phyloP scores from a whole-genome alignment of 2,888 invertebrate genomes.

The Drosophila flavopinicola region DNA sequence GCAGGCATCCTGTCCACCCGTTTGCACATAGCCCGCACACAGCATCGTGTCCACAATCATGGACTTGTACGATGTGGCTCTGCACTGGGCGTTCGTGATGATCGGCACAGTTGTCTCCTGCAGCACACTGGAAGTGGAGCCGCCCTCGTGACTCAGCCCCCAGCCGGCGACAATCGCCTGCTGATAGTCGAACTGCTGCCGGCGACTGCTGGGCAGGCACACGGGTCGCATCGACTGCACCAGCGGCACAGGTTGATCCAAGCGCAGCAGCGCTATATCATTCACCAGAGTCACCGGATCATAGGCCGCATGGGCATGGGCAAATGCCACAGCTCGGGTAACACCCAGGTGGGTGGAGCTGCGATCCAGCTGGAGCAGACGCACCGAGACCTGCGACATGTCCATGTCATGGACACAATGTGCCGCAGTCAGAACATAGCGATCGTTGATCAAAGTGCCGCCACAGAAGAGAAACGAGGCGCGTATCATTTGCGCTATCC shows the following conservation, averaged over 20 bases:
- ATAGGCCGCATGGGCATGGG: slow-evolving; percentile 71
- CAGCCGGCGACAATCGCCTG: slow-evolving; percentile 82
- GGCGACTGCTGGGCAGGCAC: slow-evolving; percentile 75
- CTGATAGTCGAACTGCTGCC: slow-evolving; percentile 77
- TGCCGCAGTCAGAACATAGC: slow-evolving; percentile 82
- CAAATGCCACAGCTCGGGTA: slow-evolving; percentile 68
- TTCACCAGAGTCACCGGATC: slow-evolving; percentile 75
- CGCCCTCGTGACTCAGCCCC: slow-evolving; percentile 78
- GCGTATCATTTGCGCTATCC: slow-evolving; percentile 82
- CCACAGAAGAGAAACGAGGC: slow-evolving; percentile 79
- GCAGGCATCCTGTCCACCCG: slow-evolving; percentile 83
- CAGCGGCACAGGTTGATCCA: slow-evolving; percentile 75
- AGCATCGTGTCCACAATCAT: slow-evolving; percentile 83
- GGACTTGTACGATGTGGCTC: slow-evolving; percentile 76
- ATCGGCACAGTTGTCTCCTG: slow-evolving; percentile 82
- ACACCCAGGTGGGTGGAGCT: slow-evolving; percentile 68
- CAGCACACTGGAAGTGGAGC: slow-evolving; percentile 73
- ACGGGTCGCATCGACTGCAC: slow-evolving; percentile 74
- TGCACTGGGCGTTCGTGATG: slow-evolving; percentile 81
- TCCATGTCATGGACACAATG: slow-evolving; percentile 81
- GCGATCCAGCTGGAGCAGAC: slow-evolving; percentile 79
- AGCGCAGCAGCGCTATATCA: slow-evolving; percentile 80
- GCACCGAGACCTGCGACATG: slow-evolving; percentile 64
- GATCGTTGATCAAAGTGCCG: slow-evolving; percentile 83
- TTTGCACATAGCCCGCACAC: slow-evolving; percentile 80